Conservation (phyloP, 2,888 invertebrate species). For the Drosophila mimetica region DNA sequence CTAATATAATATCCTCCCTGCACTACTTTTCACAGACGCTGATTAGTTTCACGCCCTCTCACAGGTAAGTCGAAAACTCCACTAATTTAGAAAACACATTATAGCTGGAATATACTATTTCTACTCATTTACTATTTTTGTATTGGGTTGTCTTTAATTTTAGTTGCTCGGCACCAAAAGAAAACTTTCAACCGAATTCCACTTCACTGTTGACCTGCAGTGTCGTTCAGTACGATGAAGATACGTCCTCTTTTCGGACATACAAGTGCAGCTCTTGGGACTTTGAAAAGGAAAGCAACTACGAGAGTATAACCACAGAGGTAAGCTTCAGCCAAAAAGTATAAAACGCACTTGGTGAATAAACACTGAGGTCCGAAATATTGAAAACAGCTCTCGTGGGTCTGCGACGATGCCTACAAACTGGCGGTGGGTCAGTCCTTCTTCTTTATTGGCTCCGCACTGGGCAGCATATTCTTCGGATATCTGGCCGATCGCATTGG, state of each 20-base stretch:
- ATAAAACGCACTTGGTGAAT: slow-evolving; percentile 12
- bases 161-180: slow-evolving; percentile 49
- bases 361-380: slow-evolving; percentile 49
- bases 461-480: slow-evolving; percentile 86
- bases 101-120: neutral
- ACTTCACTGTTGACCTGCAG: slow-evolving; percentile 26
- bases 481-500: slow-evolving; percentile 86
- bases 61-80: slow-evolving; percentile 80
- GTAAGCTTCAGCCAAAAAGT: slow-evolving; percentile 84
- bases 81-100: no score
- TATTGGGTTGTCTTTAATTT: neutral
- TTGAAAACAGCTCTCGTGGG: slow-evolving; percentile 85
- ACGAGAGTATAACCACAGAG: slow-evolving; percentile 87
- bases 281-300: slow-evolving; percentile 86
- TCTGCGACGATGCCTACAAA: slow-evolving; percentile 86
- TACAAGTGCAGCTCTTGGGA: slow-evolving; percentile 85
- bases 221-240: slow-evolving; percentile 22
- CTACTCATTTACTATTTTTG: neutral
- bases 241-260: slow-evolving; percentile 46
- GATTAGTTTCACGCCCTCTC: slow-evolving; percentile 85
- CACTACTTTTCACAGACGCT: slow-evolving; percentile 87
- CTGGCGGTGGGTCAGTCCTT: slow-evolving; percentile 86
- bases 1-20: slow-evolving; percentile 86
- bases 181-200: neutral
- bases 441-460: slow-evolving; percentile 87